phyloP scores from a whole-genome alignment of 1,140 invertebrate species.

The Drosophila serrata region DNA sequence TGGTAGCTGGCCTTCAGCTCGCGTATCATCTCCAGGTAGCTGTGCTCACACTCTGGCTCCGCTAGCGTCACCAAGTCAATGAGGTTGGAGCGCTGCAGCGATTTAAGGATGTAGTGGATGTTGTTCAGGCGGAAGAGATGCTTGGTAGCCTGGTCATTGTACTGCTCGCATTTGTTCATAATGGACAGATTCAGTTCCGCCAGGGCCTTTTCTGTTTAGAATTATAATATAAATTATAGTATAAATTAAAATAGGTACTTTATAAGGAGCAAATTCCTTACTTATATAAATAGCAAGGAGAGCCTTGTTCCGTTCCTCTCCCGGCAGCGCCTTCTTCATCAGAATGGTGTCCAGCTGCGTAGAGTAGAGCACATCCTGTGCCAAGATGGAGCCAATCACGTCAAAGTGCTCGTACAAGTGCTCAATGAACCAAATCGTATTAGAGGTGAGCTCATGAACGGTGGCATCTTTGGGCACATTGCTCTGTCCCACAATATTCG shows the following conservation, averaged over 20 bases:
- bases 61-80: conserved; percentile 92
- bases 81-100: conserved; percentile 92
- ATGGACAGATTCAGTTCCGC: conserved; percentile 94
- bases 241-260: no score
- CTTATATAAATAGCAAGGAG: conserved; percentile 92
- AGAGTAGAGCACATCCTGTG: conserved; percentile 88
- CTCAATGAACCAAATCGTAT: conserved; percentile 95
- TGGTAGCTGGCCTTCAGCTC: conserved; percentile 83
- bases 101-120: conserved; percentile 96
- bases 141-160: conserved; percentile 92
- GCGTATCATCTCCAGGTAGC: conserved; percentile 91
- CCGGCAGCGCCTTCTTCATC: conserved; percentile 86
- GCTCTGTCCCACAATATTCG: conserved; percentile 88
- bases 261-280: conserved; percentile 77
- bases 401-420: conserved; percentile 92
- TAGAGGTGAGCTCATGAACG: conserved; percentile 97
- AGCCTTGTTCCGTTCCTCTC: conserved; percentile 87
- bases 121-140: conserved; percentile 94
- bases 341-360: conserved; percentile 85
- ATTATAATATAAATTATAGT: neutral
- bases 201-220: conserved; percentile 91
- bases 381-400: conserved; percentile 89
- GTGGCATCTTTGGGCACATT: conserved; percentile 95
- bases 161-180: conserved; percentile 94
- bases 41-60: conserved; percentile 93